Evolutionary conservation across 2,113 vertebrate genomes (phyloP), one percentile per base, ranked within the genome.

Genomic region (Pelodiscus sinensis): DNA sequence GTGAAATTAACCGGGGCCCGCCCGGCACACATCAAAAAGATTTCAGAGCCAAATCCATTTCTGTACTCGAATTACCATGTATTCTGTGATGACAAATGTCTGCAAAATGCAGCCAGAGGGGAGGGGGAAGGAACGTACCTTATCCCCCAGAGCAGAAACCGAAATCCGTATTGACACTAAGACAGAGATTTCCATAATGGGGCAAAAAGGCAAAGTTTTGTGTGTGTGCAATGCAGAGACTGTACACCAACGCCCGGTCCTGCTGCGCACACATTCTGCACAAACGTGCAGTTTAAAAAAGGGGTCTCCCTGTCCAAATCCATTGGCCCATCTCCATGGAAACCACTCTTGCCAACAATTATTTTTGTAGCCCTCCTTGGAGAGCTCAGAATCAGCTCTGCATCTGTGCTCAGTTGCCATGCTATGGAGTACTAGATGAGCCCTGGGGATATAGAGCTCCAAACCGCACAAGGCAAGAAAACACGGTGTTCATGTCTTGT

Each of bases 1-100:
- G 11, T 1, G 2, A 77, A 50, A 8, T 2, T 1, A 44, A 16
- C 6, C 9, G 13, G 78, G 51, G 38, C 56, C 75, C 1, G 0
- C 57, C 56, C 35, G 22, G 7, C 1, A 18, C 12, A n/a, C 68
- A 54, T 83, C 1, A 0, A 54, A 88, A 71, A 85, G 38, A 25
- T 12, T 1, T 0, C 3, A 51, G 55, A 55, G 11, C 35, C 18
- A 51, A 21, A 29, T 3, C 54, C 54, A 55, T 8, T 62, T 75
- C 75, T 90, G 60, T 50, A 5, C 3, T 51, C 0, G 1, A 5
- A 22, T 82, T 9, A 79, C 73, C 54, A 50, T 27, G 2, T 0
- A 9, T 9, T 56, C n/a, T 56, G 2, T 71, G 31, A 71, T 35
- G 31, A 71, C 38, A 27, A 1, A 80, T 60, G 50, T 62, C 79